Evolutionary conservation across 2,797 vertebrate species (phyloP).

Genomic region (Rachycentron canadum): DNA sequence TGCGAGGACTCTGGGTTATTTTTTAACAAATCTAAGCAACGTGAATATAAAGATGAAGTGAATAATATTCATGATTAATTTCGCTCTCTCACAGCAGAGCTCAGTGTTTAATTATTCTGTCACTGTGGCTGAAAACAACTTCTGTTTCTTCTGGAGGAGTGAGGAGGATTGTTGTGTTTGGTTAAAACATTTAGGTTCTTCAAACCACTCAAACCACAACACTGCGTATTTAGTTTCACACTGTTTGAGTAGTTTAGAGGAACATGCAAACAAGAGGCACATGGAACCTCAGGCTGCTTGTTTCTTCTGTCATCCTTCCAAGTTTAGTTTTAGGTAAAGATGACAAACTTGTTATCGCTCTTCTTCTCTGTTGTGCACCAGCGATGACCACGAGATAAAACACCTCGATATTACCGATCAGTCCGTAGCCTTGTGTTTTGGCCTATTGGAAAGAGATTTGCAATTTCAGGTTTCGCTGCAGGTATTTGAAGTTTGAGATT

Average conservation of each 20-base stretch:
- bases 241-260: not conserved
- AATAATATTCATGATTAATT: constrained; percentile 5
- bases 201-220: not conserved
- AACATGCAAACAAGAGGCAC: not conserved
- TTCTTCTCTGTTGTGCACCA: not conserved
- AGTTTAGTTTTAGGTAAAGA: not conserved
- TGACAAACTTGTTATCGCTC: constrained; percentile 1
- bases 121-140: not conserved
- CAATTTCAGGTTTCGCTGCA: not conserved
- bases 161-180: not conserved
- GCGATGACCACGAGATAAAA: not conserved
- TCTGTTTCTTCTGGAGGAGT: not conserved
- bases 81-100: not conserved
- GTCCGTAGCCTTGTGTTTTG: not conserved
- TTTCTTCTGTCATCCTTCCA: constrained; percentile 6
- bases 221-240: not conserved
- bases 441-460: not conserved
- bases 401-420: not conserved
- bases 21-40: not conserved
- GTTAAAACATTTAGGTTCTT: not conserved
- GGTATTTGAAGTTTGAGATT: not conserved
- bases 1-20: not conserved
- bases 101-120: not conserved
- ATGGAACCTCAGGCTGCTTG: not conserved
- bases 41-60: not conserved